These are phyloP conservation scores for Peromyscus maniculatus DNA, from an alignment of 2,113 vertebrate species.

Conservation along the genomic window DNA sequence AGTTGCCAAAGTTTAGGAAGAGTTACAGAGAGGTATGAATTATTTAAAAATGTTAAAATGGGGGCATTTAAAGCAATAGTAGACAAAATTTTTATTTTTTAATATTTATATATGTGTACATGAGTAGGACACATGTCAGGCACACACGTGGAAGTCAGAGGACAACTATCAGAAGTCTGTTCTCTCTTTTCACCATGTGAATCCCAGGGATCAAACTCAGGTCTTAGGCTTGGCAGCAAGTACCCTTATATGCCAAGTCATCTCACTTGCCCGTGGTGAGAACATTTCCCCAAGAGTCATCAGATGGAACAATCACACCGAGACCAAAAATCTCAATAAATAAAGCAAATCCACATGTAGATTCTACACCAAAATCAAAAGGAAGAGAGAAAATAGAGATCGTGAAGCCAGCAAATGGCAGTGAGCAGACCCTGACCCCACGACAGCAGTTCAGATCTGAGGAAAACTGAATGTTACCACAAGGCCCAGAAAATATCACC, in stretches of 20 bases:
- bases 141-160: background rate
- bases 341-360: background rate
- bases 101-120: background rate
- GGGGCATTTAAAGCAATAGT: background rate
- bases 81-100: background rate
- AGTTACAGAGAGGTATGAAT: background rate
- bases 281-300: background rate
- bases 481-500: background rate
- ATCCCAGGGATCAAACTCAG: background rate
- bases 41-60: background rate
- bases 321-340: background rate
- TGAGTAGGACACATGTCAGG: background rate
- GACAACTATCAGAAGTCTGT: no score
- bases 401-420: background rate
- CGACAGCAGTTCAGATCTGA: background rate
- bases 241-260: background rate
- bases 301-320: background rate
- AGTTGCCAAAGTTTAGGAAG: no score
- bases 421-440: background rate
- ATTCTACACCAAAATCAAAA: conserved; percentile 6
- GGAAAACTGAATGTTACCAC: background rate
- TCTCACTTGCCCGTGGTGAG: background rate
- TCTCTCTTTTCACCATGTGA: background rate
- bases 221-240: no score
- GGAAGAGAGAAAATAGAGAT: background rate